phyloP scores from a whole-genome alignment of 2,888 invertebrate species.

The Amphiduros pacificus region DNA sequence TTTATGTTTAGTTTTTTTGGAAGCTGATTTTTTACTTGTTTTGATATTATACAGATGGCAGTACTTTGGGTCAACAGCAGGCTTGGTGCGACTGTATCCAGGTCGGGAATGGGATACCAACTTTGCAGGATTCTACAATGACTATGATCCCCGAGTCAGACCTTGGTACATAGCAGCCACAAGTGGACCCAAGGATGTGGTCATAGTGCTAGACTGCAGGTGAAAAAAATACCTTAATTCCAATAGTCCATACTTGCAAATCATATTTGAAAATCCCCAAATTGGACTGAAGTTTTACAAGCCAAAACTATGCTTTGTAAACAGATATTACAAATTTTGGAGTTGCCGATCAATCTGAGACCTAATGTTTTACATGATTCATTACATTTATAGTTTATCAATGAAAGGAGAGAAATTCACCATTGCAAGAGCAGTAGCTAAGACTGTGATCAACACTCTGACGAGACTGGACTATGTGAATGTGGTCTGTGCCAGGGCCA shows the following conservation, averaged over 20 bases:
- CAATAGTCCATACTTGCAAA: too few relatives aligned
- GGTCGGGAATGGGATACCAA: constrained; percentile 60
- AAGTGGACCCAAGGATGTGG: constrained; percentile 60
- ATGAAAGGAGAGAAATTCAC: constrained; percentile 59
- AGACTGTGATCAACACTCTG: constrained; percentile 59
- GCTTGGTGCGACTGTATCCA: constrained; percentile 57
- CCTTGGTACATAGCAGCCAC: constrained; percentile 61
- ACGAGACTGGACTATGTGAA: constrained; percentile 60
- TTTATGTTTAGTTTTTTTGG: too few relatives aligned
- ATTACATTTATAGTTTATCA: constrained; percentile 45
- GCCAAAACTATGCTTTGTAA: too few relatives aligned
- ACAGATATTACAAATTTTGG: too few relatives aligned
- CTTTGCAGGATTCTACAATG: constrained; percentile 61
- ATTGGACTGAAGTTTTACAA: too few relatives aligned
- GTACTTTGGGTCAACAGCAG: constrained; percentile 60
- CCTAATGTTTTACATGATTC: too few relatives aligned
- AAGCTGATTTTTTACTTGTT: too few relatives aligned
- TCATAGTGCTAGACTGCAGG: constrained; percentile 61
- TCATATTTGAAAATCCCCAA: too few relatives aligned
- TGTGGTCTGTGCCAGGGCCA: constrained; percentile 59
- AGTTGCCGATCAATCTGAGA: too few relatives aligned
- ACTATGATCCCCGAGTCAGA: constrained; percentile 58
- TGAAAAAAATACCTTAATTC: too few relatives aligned
- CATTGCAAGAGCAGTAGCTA: constrained; percentile 58
- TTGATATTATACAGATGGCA: constrained; percentile 51